Evolutionary conservation across 2,797 vertebrate genomes (phyloP), one percentile per base, ranked within the genome.

Genomic region (Coccyzus lansbergi): DNA sequence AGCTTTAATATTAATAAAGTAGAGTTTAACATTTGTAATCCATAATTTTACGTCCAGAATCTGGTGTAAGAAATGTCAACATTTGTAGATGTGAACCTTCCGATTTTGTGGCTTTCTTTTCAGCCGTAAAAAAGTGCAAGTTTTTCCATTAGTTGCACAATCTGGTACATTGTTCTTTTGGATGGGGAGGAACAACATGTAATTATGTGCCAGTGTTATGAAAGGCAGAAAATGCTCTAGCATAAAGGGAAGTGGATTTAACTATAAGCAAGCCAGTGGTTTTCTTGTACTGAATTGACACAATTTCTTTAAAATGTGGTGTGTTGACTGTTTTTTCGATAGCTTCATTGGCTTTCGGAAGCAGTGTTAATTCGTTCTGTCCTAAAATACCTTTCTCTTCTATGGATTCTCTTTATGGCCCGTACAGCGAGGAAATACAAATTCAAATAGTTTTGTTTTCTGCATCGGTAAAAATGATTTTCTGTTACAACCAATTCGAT

Each of bases 311-410:
- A 74, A 85, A 90, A 65, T 42, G 64, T 71, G 48, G 16, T 36
- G 18, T 19, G 22, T 46, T 88, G 85, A 82, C 40, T 91, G 62
- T 38, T 84, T 86, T 60, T 76, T 65, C 92, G 80, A 7, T 92
- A 80, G 64, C 68, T 86, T 67, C 31, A 70, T 65, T 92, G 53
- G 56, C n/a, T 90, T 95, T 63, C 86, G 52, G 93, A 59, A 88
- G 38, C 62, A 12, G 21, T 2, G 4, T 33, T 91, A 81, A 95
- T 83, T 83, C 24, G 44, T 72, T 88, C 53, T 74, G 48, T 72
- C 63, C 77, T 63, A 63, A 92, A 92, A 88, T 79, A 70, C 44
- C 33, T 67, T 86, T 67, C 26, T 84, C 4, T 70, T 80, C n/a
- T 49, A 79, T 80, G 49, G 63, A 74, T 88, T 94, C 36, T 65